phyloP scores from a whole-genome alignment of 2,888 invertebrate species.

The Folsomia manolachei region DNA sequence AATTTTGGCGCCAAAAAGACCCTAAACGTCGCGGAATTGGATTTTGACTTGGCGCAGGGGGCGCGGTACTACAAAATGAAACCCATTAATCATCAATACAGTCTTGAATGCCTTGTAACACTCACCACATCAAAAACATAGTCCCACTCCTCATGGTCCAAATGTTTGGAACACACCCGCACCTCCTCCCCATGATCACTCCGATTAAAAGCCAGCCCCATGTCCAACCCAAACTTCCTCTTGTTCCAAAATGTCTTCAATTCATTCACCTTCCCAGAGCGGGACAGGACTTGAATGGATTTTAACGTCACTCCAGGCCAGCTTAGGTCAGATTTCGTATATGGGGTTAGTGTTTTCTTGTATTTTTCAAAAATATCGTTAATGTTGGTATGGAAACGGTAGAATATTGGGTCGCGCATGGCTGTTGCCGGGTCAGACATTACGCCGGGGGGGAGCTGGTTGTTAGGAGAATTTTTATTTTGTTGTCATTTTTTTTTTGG shows the following conservation, averaged over 20 bases:
- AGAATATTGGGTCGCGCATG: conserved; percentile 83
- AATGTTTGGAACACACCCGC: conserved; percentile 32
- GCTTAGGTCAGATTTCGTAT: conserved; percentile 52
- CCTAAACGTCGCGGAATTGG: conserved; percentile 26
- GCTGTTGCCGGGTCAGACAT: conserved; percentile 81
- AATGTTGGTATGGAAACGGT: conserved; percentile 76
- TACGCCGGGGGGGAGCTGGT: conserved; percentile 1
- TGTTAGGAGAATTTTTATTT: not conserved
- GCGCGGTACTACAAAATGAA: conserved; percentile 12
- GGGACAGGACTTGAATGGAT: not conserved
- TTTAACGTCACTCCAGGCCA: not conserved
- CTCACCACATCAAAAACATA: conserved; percentile 32
- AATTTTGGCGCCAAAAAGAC: conserved; percentile 32
- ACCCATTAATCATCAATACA: not conserved
- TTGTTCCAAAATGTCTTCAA: conserved; percentile 28
- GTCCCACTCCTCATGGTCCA: conserved; percentile 35
- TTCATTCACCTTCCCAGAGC: conserved; percentile 11
- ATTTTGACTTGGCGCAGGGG: conserved; percentile 22
- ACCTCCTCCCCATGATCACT: conserved; percentile 18
- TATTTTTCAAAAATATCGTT: conserved; percentile 74
- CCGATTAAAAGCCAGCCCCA: conserved; percentile 27
- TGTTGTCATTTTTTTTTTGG: too few relatives aligned
- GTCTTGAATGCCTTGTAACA: not conserved
- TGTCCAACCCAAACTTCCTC: conserved; percentile 21
- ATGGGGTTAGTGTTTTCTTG: conserved; percentile 68